A percentile compares a stretch with the other conserved stretches of the same genome.
Conservation (phyloP, 1,140 invertebrate genomes). For the Druon quercuslanigerum region DNA sequence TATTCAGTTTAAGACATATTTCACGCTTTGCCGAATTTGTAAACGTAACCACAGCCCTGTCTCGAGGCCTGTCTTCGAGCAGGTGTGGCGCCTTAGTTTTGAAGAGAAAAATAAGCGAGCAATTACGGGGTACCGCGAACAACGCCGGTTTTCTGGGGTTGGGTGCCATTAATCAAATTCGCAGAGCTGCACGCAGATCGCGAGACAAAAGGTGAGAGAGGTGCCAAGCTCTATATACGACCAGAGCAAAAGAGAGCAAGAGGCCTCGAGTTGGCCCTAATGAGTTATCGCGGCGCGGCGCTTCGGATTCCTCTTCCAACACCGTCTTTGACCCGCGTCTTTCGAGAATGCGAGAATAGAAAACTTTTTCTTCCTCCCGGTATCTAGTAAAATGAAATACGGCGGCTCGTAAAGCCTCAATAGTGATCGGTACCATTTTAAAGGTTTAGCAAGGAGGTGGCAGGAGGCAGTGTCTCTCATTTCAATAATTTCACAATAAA, state of each 20-base stretch:
- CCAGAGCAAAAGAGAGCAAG: constrained; percentile 22
- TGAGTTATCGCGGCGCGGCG: constrained; percentile 9
- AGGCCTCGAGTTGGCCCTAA: constrained; percentile 17
- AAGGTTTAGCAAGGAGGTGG: constrained; percentile 1
- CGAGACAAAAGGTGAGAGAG: constrained; percentile 10
- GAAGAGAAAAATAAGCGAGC: constrained; percentile 39
- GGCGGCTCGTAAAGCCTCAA: constrained; percentile 52
- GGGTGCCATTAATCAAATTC: constrained; percentile 43
- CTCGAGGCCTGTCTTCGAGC: neutral
- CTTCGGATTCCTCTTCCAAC: neutral
- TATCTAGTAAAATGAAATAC: constrained; percentile 52
- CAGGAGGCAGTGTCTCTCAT: constrained; percentile 48
- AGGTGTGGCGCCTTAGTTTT: neutral
- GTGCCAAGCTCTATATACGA: neutral
- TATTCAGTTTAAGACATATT: too few species aligned
- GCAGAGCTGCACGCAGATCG: constrained; percentile 34
- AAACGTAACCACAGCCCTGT: neutral
- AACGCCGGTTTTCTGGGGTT: constrained; percentile 33
- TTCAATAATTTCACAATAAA: constrained; percentile 68
- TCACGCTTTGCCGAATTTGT: too few species aligned
- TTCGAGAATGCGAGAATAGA: constrained; percentile 27
- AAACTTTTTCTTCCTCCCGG: constrained; percentile 15
- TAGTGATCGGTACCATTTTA: constrained; percentile 36
- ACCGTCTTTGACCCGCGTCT: neutral
- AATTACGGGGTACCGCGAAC: constrained; percentile 37